Percentiles rank a stretch among this genome's conserved stretches.
phyloP scores from a whole-genome alignment of 2,113 vertebrate species.

The Globicephala melas region DNA sequence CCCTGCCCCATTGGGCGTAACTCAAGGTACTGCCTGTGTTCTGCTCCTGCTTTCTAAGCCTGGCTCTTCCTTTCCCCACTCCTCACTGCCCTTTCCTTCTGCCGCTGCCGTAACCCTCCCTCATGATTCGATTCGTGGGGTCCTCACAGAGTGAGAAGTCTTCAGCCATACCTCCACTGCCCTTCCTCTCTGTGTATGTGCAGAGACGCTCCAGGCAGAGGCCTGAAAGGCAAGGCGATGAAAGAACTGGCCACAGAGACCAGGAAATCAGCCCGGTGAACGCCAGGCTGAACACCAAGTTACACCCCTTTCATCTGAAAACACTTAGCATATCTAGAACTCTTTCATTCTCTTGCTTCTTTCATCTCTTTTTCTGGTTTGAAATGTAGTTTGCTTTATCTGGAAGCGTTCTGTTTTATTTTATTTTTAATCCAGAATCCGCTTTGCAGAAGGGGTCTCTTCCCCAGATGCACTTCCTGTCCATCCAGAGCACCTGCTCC shows the following conservation, averaged over 20 bases:
- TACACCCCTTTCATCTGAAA: conserved; percentile 9
- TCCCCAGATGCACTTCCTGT: neutral
- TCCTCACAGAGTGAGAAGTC: neutral
- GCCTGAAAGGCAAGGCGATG: neutral
- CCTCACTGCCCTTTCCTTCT: neutral
- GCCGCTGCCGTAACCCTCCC: neutral
- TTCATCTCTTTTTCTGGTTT: conserved; percentile 11
- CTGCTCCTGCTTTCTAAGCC: neutral
- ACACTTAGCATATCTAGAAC: neutral
- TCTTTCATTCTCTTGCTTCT: neutral
- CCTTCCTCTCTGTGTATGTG: neutral
- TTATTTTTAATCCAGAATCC: conserved; percentile 23
- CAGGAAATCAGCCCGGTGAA: neutral
- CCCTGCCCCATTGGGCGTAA: neutral
- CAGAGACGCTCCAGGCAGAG: neutral
- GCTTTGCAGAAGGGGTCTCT: neutral
- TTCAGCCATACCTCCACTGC: neutral
- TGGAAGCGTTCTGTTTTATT: conserved; percentile 13
- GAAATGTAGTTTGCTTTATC: conserved; percentile 15
- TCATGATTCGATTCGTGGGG: fast-evolving
- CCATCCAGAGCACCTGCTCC: neutral
- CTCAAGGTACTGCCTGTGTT: neutral
- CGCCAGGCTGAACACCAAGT: neutral
- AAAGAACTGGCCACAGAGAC: neutral
- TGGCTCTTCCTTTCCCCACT: neutral